Conservation (phyloP, 2,888 invertebrate species). For the Clepsis dumicolana region DNA sequence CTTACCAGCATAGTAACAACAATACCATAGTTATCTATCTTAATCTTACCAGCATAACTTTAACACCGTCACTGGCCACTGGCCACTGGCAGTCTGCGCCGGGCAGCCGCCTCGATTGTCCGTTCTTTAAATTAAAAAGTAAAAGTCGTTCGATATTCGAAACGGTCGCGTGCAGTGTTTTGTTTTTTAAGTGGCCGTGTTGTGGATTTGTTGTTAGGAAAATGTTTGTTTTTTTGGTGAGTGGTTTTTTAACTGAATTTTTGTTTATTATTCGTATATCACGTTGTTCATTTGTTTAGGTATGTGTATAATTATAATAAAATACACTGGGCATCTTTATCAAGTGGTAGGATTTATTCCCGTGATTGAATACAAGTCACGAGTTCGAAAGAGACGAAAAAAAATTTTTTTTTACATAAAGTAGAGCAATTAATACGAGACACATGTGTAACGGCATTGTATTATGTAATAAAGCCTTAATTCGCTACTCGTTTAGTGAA, state of each 20-base stretch:
- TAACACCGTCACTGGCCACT: slow-evolving; percentile 21
- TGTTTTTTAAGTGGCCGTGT: slow-evolving; percentile 45
- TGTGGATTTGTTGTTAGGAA: slow-evolving; percentile 44
- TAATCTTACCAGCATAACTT: slow-evolving; percentile 18
- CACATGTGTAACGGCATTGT: slow-evolving; percentile 22
- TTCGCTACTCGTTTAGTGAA: slow-evolving; percentile 18
- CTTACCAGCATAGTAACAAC: too few species aligned
- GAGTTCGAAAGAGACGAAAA: too few species aligned
- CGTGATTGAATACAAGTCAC: background rate
- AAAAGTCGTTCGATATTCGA: slow-evolving; percentile 10
- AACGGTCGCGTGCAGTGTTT: slow-evolving; percentile 4
- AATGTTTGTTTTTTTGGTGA: slow-evolving; percentile 50
- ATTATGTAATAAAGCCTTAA: slow-evolving; percentile 39
- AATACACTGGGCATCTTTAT: background rate
- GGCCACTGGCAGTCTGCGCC: slow-evolving; percentile 54
- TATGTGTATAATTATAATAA: background rate
- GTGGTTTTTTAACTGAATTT: slow-evolving; percentile 24
- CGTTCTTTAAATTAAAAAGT: slow-evolving; percentile 52
- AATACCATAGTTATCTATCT: too few species aligned
- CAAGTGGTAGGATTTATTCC: background rate
- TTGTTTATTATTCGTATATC: background rate
- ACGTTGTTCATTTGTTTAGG: background rate
- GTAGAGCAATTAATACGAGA: slow-evolving; percentile 1
- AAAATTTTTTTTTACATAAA: background rate
- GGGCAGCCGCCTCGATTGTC: slow-evolving; percentile 54